Percentiles rank a stretch among this genome's conserved stretches.
These are phyloP conservation scores for Halichoerus grypus DNA, from an alignment of 2,113 vertebrate species.

Conservation along the genomic window DNA sequence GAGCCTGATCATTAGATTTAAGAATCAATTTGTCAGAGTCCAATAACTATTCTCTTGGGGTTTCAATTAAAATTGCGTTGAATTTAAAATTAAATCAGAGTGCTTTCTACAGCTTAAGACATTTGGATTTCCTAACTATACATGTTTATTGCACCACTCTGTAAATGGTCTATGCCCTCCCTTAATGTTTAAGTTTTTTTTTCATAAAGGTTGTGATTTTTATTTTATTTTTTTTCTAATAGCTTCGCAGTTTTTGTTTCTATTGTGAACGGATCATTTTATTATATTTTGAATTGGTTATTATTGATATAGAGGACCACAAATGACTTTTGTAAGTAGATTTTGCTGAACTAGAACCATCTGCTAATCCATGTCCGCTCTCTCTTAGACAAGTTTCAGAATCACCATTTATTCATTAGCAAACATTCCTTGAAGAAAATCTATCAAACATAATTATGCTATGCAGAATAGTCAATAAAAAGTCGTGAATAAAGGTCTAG, in stretches of 20 bases:
- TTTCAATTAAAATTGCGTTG: neutral
- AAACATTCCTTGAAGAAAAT: neutral
- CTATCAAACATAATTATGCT: neutral
- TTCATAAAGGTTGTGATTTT: neutral
- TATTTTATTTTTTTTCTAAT: neutral
- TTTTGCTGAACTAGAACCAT: neutral
- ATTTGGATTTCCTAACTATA: neutral
- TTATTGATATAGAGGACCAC: neutral
- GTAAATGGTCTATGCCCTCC: neutral
- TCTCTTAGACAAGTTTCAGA: neutral
- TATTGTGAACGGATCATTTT: neutral
- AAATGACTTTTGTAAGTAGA: neutral
- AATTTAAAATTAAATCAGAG: constrained; percentile 3
- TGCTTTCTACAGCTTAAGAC: neutral
- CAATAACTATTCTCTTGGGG: neutral
- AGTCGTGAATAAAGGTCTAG: neutral
- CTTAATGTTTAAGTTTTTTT: neutral
- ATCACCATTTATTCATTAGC: neutral
- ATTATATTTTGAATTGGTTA: neutral
- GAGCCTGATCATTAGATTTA: neutral
- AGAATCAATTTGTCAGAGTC: neutral
- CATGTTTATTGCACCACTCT: neutral
- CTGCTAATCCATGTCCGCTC: neutral
- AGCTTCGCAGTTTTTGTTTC: neutral
- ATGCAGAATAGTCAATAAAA: neutral